Base-by-base conservation (phyloP, 2,113 vertebrate genomes). In the Otus sunia region DNA sequence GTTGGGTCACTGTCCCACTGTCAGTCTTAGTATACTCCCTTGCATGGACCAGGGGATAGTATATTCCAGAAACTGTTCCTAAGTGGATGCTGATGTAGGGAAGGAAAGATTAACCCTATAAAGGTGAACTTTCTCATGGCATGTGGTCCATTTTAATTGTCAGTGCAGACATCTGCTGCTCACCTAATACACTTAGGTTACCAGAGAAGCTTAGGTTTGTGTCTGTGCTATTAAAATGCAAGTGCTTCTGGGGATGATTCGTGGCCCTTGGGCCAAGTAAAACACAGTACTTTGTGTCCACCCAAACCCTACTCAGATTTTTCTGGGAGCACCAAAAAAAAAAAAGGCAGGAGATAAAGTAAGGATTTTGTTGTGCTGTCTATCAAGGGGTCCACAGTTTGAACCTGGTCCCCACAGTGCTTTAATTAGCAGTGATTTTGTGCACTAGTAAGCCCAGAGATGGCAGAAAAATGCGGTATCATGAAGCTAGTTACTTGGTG, bases 81-180 rank as follows among this genome's bases (percentile, higher is more conserved):
- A 50, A 66, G 20, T 6, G 10, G 6, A 6, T 5, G 6, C 27
- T 67, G 62, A 34, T 0, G 0, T 5, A 62, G 10, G 3, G 13
- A 8, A 55, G 13, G 20, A 32, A 71, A 75, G 2, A 26, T 71
- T 78, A 49, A 59, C 10, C 3, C 19, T 39, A 6, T 78, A 49
- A 90, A 39, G 13, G 18, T 41, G 78, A 76, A 7, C 8, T 41
- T 85, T 82, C 20, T 78, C 30, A 36, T 19, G 30, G 53, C 11
- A 39, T 0, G 0, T 19, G 9, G 7, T 55, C 32, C 10, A 11
- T 71, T 64, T 89, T 37, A 45, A 23, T 25, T 45, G 14, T 50
- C 39, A 63, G 18, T 47, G 34, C 10, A 59, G 29, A 29, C 12
- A 37, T 43, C 47, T 62, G 25, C 55, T 94, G 53, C 52, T 92